Conservation (phyloP, 92 coral and sea anemone species). For the Porites divaricata region DNA sequence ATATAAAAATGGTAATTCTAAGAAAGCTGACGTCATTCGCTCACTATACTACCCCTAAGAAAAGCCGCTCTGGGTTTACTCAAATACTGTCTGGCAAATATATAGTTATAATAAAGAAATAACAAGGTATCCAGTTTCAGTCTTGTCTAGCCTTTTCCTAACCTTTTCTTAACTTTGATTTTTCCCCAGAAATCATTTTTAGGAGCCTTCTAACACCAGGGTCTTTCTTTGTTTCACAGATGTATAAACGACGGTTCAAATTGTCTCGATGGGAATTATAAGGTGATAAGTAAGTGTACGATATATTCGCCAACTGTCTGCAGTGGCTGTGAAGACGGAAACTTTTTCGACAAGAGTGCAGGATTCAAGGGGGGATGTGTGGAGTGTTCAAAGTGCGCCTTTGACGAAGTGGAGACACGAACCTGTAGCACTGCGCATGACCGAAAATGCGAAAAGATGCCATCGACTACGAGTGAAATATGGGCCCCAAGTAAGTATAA, state of each 20-base stretch:
- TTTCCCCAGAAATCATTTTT: not conserved
- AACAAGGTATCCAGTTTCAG: no score
- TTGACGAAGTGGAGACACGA: not conserved
- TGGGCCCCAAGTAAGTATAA: no score
- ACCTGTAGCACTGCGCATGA: constrained; percentile 3
- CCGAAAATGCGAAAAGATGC: not conserved
- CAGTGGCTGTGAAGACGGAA: not conserved
- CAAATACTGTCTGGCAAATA: no score
- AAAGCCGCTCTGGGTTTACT: no score
- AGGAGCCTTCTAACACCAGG: no score
- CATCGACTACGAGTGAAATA: no score
- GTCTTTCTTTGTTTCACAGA: not conserved
- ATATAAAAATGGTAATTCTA: no score
- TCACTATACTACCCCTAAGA: not conserved
- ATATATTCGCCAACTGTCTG: not conserved
- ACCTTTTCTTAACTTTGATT: not conserved
- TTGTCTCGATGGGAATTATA: not conserved
- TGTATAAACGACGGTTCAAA: not conserved
- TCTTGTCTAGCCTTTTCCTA: no score
- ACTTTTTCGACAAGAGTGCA: not conserved
- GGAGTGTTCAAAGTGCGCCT: not conserved
- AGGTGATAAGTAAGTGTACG: not conserved
- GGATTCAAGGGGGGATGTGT: not conserved
- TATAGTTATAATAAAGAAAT: no score
- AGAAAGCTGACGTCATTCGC: not conserved